phyloP scores from a whole-genome alignment of 2,888 invertebrate genomes.

The Tenodera sinensis region DNA sequence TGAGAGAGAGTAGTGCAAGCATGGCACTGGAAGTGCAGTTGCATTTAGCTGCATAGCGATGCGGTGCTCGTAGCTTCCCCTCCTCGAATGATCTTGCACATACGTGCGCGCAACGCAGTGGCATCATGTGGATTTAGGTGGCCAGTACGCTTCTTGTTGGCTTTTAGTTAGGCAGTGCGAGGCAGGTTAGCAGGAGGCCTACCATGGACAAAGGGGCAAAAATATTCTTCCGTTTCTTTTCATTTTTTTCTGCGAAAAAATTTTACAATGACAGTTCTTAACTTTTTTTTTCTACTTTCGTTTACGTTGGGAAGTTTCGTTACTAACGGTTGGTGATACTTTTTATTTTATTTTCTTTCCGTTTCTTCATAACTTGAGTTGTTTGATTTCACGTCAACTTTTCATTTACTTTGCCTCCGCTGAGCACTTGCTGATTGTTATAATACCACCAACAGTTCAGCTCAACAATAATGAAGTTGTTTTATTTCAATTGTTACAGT shows the following conservation, averaged over 20 bases:
- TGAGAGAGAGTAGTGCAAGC: background rate
- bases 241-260: background rate
- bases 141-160: background rate
- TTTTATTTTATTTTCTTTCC: background rate
- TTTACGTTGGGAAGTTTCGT: background rate
- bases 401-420: background rate
- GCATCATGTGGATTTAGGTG: conserved; percentile 11
- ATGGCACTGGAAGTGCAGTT: conserved; percentile 11
- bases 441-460: background rate
- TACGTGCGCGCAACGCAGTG: background rate
- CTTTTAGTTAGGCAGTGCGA: background rate
- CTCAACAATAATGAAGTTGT: background rate
- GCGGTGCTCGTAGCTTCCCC: conserved; percentile 7
- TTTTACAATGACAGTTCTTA: background rate
- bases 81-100: background rate
- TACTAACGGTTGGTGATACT: background rate
- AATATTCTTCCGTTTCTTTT: background rate
- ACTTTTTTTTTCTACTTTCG: background rate
- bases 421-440: background rate
- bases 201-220: background rate
- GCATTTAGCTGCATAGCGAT: conserved; percentile 15
- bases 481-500: conserved; percentile 4
- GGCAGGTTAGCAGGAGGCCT: background rate
- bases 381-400: background rate
- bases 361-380: background rate